phyloP scores from a whole-genome alignment of 2,113 vertebrate species.

The Butorides virescens region DNA sequence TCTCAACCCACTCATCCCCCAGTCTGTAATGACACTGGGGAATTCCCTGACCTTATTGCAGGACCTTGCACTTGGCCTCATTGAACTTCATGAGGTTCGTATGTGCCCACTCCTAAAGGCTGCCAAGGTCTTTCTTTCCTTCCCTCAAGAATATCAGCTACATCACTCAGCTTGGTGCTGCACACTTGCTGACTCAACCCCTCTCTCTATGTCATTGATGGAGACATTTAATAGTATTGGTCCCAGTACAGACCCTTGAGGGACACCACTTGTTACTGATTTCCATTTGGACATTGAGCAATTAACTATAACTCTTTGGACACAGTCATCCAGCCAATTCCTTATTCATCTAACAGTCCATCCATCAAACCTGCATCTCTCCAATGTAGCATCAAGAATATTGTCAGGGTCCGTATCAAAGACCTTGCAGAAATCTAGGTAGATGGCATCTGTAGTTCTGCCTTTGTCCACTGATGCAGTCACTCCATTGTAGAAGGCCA shows the following conservation, averaged over 20 bases:
- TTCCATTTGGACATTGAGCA: not conserved
- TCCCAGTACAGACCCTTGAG: not conserved
- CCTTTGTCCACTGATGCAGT: not conserved
- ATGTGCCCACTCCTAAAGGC: not conserved
- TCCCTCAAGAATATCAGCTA: not conserved
- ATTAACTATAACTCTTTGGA: not conserved
- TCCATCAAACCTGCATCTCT: not conserved
- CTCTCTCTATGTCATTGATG: not conserved
- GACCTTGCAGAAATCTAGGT: not conserved
- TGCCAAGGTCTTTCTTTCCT: not conserved
- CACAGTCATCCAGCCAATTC: not conserved
- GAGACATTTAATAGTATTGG: not conserved
- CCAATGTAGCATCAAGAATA: not conserved
- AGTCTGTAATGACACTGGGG: not conserved
- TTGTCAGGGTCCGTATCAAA: rapidly evolving
- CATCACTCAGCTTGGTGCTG: not conserved
- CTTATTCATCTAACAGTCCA: not conserved
- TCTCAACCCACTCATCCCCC: not conserved
- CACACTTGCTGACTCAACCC: not conserved
- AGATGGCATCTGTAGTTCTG: not conserved
- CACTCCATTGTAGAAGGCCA: not conserved
- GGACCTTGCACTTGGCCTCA: not conserved
- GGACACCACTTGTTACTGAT: not conserved
- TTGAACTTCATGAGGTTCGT: not conserved
- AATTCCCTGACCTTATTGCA: not conserved